phyloP scores from a whole-genome alignment of 2,797 vertebrate genomes.

The Pangasius krempfi region DNA sequence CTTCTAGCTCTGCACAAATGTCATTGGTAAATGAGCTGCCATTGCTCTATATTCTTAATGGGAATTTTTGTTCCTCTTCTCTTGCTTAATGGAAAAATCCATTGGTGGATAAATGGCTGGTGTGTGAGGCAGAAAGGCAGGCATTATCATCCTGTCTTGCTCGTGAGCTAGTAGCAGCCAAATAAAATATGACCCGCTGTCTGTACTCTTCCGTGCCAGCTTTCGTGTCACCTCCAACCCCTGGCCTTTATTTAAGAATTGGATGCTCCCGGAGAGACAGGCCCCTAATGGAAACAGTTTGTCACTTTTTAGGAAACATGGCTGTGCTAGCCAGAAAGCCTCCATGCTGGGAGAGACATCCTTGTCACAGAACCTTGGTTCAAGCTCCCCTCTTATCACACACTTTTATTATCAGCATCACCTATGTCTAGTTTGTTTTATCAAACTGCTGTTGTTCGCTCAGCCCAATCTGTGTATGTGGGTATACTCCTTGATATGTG shows the following conservation, averaged over 20 bases:
- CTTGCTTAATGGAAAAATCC: constrained; percentile 51
- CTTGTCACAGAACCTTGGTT: not conserved
- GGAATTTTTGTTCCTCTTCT: constrained; percentile 51
- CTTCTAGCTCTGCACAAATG: constrained; percentile 44
- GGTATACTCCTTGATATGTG: not conserved
- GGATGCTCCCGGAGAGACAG: constrained; percentile 42
- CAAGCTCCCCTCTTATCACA: not conserved
- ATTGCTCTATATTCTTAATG: constrained; percentile 52
- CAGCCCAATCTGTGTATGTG: constrained; percentile 7
- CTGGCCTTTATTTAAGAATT: constrained; percentile 58
- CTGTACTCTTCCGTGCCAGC: constrained; percentile 42
- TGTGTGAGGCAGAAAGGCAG: constrained; percentile 32
- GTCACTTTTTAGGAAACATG: constrained; percentile 47
- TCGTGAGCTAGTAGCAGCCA: constrained; percentile 37
- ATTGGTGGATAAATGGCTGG: constrained; percentile 50
- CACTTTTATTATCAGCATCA: constrained; percentile 14
- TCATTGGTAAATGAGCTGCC: constrained; percentile 49
- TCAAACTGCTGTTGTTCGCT: not conserved
- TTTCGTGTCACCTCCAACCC: constrained; percentile 52
- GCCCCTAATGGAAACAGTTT: constrained; percentile 51
- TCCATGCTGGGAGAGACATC: constrained; percentile 3
- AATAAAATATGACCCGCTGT: constrained; percentile 52
- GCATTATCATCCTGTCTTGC: constrained; percentile 43
- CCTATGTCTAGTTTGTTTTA: constrained; percentile 12
- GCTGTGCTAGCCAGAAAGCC: constrained; percentile 13